Conservation (phyloP, 2,888 invertebrate genomes). For the Meloe dianella region DNA sequence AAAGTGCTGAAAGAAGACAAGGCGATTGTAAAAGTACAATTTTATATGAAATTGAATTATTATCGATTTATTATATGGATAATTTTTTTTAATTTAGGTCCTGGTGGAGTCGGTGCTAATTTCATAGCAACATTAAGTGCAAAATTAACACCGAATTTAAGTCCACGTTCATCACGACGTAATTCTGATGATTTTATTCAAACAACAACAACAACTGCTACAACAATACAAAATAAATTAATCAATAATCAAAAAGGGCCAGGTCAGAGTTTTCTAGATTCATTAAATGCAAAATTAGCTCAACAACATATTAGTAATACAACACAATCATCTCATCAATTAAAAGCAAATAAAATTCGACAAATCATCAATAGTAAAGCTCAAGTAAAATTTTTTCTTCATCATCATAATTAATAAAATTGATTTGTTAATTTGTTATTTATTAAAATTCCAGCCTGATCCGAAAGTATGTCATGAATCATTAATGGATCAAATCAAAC, state of each 20-base stretch:
- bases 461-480: constrained; percentile 83
- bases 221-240: constrained; percentile 16
- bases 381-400: constrained; percentile 60
- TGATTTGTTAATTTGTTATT: too few relatives aligned
- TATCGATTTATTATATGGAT: neutral
- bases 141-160: constrained; percentile 69
- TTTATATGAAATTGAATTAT: neutral
- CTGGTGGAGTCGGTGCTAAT: constrained; percentile 66
- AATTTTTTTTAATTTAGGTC: constrained; percentile 47
- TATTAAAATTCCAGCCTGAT: constrained; percentile 67
- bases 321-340: constrained; percentile 59
- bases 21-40: constrained; percentile 53
- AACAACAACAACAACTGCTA: constrained; percentile 12
- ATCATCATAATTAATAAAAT: constrained; percentile 18
- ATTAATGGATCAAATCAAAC: constrained; percentile 92
- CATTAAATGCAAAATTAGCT: constrained; percentile 79
- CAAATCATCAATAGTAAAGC: constrained; percentile 77
- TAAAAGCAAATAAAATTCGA: constrained; percentile 70
- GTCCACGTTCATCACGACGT: constrained; percentile 64
- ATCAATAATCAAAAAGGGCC: constrained; percentile 61
- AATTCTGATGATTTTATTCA: constrained; percentile 58
- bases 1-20: constrained; percentile 67
- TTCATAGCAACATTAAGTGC: constrained; percentile 77
- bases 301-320: constrained; percentile 63
- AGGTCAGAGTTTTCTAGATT: constrained; percentile 74